Evolutionary conservation across 2,113 vertebrate species (phyloP).

Genomic region (Sorex fumeus): DNA sequence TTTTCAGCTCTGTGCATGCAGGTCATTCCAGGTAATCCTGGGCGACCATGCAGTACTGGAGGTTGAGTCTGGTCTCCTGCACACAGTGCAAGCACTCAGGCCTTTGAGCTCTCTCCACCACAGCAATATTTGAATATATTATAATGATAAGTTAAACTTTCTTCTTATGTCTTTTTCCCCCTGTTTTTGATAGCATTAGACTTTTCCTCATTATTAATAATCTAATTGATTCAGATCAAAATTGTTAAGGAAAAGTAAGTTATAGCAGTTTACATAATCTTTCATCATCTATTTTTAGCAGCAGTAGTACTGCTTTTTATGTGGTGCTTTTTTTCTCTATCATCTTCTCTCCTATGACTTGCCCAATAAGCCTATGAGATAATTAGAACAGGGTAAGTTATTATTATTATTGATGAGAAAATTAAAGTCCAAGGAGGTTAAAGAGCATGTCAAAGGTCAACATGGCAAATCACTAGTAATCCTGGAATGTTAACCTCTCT

Average conservation of each 20-base stretch:
- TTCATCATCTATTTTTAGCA: background rate
- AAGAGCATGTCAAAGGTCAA: conserved; percentile 64
- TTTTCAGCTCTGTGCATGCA: too few relatives aligned
- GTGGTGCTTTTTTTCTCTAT: background rate
- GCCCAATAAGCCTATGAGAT: background rate
- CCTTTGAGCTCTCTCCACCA: too few relatives aligned
- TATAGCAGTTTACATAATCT: background rate
- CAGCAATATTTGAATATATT: background rate
- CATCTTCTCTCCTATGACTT: background rate
- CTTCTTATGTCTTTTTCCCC: background rate
- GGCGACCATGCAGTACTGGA: too few relatives aligned
- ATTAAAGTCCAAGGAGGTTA: conserved; percentile 47
- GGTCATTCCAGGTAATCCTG: too few relatives aligned
- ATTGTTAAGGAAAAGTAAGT: conserved; percentile 32
- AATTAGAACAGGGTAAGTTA: background rate
- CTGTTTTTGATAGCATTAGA: background rate
- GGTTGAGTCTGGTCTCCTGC: too few relatives aligned
- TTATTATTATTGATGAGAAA: conserved; percentile 45
- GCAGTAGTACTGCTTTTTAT: background rate
- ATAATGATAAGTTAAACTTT: background rate
- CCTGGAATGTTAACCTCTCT: conserved; percentile 15
- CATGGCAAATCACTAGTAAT: conserved; percentile 59
- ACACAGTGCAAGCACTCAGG: too few relatives aligned
- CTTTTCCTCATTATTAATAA: conserved; percentile 42
- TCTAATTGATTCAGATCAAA: background rate